Base-by-base conservation (phyloP, 2,113 vertebrate species). In the Oxyruncus cristatus region DNA sequence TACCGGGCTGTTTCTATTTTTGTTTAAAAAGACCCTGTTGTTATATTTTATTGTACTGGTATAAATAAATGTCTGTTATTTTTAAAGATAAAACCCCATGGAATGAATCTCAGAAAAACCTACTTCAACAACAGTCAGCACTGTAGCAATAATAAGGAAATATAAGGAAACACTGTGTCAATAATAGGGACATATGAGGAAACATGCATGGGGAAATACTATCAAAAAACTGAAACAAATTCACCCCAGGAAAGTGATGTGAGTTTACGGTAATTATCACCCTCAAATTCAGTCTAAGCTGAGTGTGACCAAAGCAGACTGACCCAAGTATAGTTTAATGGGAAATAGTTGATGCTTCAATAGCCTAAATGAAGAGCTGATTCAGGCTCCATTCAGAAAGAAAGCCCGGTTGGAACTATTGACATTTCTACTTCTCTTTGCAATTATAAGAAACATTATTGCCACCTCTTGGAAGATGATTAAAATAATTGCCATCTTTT, bases 401-500 rank as follows among this genome's bases (percentile, higher is more conserved):
- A 90, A 97, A 87, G 85, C 56, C 83, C 81, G 66, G 88, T 95
- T 95, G 92, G 84, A 96, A 95, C 96, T 85, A 96, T 93, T 97
- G 97, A 97, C 97, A 97, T 96, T 97, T 97, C 92, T 97, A 95
- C 93, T 93, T 97, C 68, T 75, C 75, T 87, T 58, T 74, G 78
- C 96, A 97, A 97, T 98, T 98, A 96, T 53, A 91, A 87, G 91
- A 97, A 96, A 91, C 63, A 56, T 97, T 95, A 94, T 93, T 95
- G 88, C 82, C 76, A 89, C 77, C 89, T 95, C 87, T 90, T 92
- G 66, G 56, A 91, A 94, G 77, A 96, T 95, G 72, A 97, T 97
- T 97, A 97, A 95, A 97, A 95, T 98, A 98, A 98, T 97, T 97
- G 92, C 89, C 42, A 67, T 94, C 71, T 95, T 98, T 98, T 98